Evolutionary conservation across 2,888 invertebrate species (phyloP).

Genomic region (Rotaria sp.): DNA sequence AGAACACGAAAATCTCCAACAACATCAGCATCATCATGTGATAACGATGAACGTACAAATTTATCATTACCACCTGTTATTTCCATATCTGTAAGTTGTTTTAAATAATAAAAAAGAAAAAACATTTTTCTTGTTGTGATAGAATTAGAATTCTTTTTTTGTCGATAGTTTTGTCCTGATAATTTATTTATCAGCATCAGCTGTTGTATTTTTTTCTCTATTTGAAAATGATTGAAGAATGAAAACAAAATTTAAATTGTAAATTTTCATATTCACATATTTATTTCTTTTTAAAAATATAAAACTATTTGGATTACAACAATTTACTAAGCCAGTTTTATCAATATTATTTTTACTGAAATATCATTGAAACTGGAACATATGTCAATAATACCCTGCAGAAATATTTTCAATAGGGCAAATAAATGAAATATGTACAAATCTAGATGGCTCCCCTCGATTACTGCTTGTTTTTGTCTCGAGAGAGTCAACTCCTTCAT

Average conservation of each 20-base stretch:
- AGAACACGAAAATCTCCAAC: neutral
- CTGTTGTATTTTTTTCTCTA: neutral
- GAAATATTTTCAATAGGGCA: no score
- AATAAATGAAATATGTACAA: no score
- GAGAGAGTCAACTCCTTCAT: rapidly evolving
- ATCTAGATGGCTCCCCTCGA: no score
- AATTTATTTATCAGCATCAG: neutral
- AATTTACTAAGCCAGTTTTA: no score
- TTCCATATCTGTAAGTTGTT: neutral
- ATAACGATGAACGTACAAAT: neutral
- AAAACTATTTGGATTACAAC: no score
- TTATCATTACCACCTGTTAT: neutral
- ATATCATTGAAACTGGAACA: no score
- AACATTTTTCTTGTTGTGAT: no score
- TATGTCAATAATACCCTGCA: no score
- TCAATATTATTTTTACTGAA: no score
- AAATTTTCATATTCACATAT: no score
- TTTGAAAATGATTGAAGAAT: neutral
- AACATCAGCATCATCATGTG: neutral
- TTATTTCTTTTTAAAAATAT: no score
- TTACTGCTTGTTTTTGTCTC: neutral
- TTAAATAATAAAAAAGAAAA: no score
- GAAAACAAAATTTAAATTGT: neutral
- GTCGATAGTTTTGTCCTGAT: neutral
- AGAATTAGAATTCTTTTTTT: neutral